Evolutionary conservation across 2,888 invertebrate species (phyloP).

Genomic region (Lithophane socia): DNA sequence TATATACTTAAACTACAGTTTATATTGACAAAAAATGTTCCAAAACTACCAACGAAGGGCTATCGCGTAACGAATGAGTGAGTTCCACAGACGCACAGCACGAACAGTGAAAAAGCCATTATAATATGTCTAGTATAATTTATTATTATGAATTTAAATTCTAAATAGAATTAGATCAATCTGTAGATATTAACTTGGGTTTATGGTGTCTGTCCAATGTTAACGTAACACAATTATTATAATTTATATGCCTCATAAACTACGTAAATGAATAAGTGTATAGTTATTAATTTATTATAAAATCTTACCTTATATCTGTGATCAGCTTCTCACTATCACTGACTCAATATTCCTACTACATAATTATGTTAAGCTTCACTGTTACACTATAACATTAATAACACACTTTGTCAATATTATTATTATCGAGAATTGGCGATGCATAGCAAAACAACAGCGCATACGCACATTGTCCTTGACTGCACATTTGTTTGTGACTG

Average conservation of each 20-base stretch:
- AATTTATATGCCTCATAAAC: conserved; percentile 28
- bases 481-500: too few species aligned
- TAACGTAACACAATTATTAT: conserved; percentile 30
- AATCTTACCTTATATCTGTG: conserved; percentile 32
- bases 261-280: conserved; percentile 26
- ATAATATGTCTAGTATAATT: conserved; percentile 37
- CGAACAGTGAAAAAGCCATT: conserved; percentile 9
- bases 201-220: conserved; percentile 36
- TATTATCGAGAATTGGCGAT: too few species aligned
- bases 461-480: too few species aligned
- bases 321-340: conserved; percentile 36
- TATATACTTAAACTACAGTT: conserved; percentile 15
- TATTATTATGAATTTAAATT: conserved; percentile 36
- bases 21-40: conserved; percentile 15
- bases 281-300: conserved; percentile 31
- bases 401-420: conserved; percentile 44
- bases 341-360: conserved; percentile 32
- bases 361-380: conserved; percentile 38
- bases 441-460: too few species aligned
- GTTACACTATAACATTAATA: conserved; percentile 40
- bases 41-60: conserved; percentile 15
- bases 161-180: conserved; percentile 28
- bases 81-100: conserved; percentile 15
- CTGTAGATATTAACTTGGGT: conserved; percentile 32
- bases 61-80: conserved; percentile 15